Evolutionary conservation across 2,888 invertebrate genomes (phyloP).

Genomic region (Geophilus truncorum): DNA sequence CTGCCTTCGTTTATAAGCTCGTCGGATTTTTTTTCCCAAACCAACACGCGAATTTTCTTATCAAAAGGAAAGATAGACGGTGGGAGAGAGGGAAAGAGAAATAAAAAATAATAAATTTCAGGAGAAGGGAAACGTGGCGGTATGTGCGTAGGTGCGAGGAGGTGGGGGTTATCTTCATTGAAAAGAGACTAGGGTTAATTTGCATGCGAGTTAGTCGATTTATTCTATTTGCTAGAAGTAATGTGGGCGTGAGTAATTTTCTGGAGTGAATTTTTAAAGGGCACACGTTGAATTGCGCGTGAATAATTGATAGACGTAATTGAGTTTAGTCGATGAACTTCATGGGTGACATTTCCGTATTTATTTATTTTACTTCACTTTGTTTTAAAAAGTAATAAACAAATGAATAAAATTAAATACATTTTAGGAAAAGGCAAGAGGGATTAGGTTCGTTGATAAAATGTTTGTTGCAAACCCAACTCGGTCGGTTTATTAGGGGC

Average conservation of each 20-base stretch:
- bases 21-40: neutral
- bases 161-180: too few species aligned
- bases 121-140: neutral
- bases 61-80: neutral
- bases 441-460: neutral
- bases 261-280: conserved; percentile 6
- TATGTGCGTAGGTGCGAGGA: too few species aligned
- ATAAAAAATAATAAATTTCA: neutral
- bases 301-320: conserved; percentile 18
- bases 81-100: too few species aligned
- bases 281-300: neutral
- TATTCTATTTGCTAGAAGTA: neutral
- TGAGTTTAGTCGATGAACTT: too few species aligned
- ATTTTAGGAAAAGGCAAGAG: neutral
- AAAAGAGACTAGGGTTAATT: neutral
- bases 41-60: conserved; percentile 6
- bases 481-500: neutral
- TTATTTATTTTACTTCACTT: too few species aligned
- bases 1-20: neutral
- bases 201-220: conserved; percentile 11
- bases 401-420: too few species aligned
- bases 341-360: too few species aligned
- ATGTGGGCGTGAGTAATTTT: neutral
- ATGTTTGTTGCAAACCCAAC: neutral
- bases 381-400: too few species aligned